A percentile compares a stretch with the other conserved stretches of the same genome.
These are phyloP conservation scores for Drosophila ficusphila DNA, from an alignment of 1,140 invertebrate species.

Conservation along the genomic window DNA sequence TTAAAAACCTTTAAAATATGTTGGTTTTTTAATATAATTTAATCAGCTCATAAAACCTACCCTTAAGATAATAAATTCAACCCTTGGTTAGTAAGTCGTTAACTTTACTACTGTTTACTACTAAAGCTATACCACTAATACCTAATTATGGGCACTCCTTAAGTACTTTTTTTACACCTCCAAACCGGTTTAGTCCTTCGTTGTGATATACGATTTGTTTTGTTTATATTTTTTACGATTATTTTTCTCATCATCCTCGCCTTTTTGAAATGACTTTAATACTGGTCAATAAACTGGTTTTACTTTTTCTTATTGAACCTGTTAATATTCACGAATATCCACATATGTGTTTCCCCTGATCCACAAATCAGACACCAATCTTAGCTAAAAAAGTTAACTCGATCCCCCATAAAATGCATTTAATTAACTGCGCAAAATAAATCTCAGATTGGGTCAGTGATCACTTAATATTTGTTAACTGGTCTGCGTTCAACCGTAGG, in stretches of 20 bases:
- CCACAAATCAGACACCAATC: neutral
- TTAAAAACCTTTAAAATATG: too few relatives aligned
- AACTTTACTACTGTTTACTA: too few relatives aligned
- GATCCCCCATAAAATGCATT: neutral
- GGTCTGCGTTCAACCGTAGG: neutral
- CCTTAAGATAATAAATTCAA: too few relatives aligned
- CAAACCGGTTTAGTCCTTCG: conserved; percentile 6
- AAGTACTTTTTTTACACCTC: neutral
- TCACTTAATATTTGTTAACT: conserved; percentile 35
- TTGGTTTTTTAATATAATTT: too few relatives aligned
- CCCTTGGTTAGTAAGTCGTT: too few relatives aligned
- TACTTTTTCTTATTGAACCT: conserved; percentile 10
- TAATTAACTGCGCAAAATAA: conserved; percentile 45
- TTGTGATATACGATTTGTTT: conserved; percentile 13
- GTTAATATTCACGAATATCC: neutral
- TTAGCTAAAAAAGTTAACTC: neutral
- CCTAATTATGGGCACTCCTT: neutral
- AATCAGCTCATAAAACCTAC: too few relatives aligned
- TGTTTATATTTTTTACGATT: conserved; percentile 7
- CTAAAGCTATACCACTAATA: too few relatives aligned
- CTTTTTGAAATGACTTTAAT: conserved; percentile 10
- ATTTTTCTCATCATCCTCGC: neutral
- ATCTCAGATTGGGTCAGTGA: conserved; percentile 46
- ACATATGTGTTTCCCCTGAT: conserved; percentile 17
- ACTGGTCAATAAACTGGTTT: conserved; percentile 23